Evolutionary conservation across 2,797 vertebrate species (phyloP), one percentile per base, ranked within the genome.

Genomic region (Molossus alvarezi): DNA sequence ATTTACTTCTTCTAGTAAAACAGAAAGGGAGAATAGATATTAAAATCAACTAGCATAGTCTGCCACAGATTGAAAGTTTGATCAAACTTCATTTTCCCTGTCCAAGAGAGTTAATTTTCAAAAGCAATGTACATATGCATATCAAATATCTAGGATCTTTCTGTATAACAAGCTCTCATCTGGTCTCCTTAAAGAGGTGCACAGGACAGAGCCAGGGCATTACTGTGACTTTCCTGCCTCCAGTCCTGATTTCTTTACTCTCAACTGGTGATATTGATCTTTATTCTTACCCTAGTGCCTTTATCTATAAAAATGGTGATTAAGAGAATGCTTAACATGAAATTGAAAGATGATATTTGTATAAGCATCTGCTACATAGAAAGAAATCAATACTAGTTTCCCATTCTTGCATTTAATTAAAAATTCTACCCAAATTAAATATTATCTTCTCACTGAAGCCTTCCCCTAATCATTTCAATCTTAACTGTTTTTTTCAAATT

Each of bases 1-100:
- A 60, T 81, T 58, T 73, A 57, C 33, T 83, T 69, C 45, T 62
- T 71, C 33, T 64, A 82, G 17, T 87, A 91, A 75, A 95, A 81
- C 51, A 75, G 82, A 72, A 91, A 25, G n/a, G 5, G 21, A 53
- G 14, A 81, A 87, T 21, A 87, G 25, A 53, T 55, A 85, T 13
- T 64, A 15, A 86, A 81, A 73, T 13, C 17, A 65, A 53, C 2
- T 65, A 75, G 15, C 51, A 91, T 51, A 41, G 10, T 81, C 37
- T 75, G 53, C 37, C 60, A 91, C 45, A 82, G 48, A 62, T 79
- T 18, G 51, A 91, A 91, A 91, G 13, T 29, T 57, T 23, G 48
- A 65, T 18, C 58, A n/a, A 80, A 87, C 23, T 86, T 73, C 17
- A 86, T 75, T 65, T 75, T 82, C 25, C 29, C 29, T 81, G 41